phyloP scores from a whole-genome alignment of 2,888 invertebrate species.

The Agonum fuliginosum region DNA sequence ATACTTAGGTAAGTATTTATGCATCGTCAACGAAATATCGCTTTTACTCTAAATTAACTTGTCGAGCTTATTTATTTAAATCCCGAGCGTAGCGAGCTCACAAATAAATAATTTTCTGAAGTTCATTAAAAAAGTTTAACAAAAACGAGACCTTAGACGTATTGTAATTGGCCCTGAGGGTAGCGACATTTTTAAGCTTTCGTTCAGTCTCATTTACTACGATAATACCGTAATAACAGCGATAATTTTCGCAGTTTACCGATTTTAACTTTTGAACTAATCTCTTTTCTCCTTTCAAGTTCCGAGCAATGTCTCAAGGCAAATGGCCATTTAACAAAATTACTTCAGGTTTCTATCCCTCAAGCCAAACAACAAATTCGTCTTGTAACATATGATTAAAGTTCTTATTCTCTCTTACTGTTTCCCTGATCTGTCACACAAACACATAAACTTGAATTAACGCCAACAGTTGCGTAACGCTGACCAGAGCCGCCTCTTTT shows the following conservation, averaged over 20 bases:
- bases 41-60: no score
- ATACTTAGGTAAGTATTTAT: no score
- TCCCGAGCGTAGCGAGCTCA: no score
- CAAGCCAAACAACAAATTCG: slow-evolving; percentile 36
- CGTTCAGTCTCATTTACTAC: slow-evolving; percentile 18
- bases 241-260: slow-evolving; percentile 28
- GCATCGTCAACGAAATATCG: no score
- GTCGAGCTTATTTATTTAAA: no score
- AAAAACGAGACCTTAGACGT: neutral
- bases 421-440: slow-evolving; percentile 44
- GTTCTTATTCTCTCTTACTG: slow-evolving; percentile 18
- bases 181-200: neutral
- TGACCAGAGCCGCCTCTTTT: slow-evolving; percentile 7
- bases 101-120: no score
- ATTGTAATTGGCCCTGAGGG: neutral
- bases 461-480: slow-evolving; percentile 32
- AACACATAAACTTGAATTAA: slow-evolving; percentile 23
- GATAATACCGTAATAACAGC: slow-evolving; percentile 25
- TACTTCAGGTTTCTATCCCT: slow-evolving; percentile 42
- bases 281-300: slow-evolving; percentile 33
- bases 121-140: no score
- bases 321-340: slow-evolving; percentile 49
- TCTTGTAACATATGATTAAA: slow-evolving; percentile 47
- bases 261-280: slow-evolving; percentile 12
- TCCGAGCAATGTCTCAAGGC: slow-evolving; percentile 27